Base-by-base conservation (phyloP, 2,113 vertebrate species). In the Stercorarius parasiticus region DNA sequence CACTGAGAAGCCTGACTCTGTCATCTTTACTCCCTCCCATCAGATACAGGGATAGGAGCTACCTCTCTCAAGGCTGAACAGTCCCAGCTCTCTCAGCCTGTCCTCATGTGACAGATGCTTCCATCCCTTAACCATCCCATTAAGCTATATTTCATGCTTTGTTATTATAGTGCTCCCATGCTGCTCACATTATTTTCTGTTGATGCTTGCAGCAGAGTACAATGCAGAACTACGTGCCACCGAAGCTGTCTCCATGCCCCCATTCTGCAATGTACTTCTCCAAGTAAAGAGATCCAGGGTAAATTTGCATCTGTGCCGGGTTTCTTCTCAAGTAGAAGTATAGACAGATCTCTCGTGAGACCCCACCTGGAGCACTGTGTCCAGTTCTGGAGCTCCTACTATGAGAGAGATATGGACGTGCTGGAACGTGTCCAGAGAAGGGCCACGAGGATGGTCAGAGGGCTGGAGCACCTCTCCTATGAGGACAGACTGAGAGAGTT, bases 61-160 rank as follows among this genome's bases (percentile, higher is more conserved):
- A 2, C 20, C 36, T 70, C 47, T 47, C 34, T 29, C 40, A 9
- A 22, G 26, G 26, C 47, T 49, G 26, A 50, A 15, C 27, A 32
- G 32, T 19, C 42, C 13, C 62, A 47, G 61, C 45, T 86, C n/a
- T 32, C 47, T 27, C 27, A 9, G 36, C 20, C 62, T 49, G 27
- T 11, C 34, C 58, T 67, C 13, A 0, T 5, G 3, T 3, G 23
- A 13, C 67, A 40, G 36, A 6, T 9, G 6, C 6, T 47, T 15
- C 77, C 30, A 3, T 43, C 56, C 61, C 61, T 15, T 21, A 30
- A 5, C 8, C 40, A 9, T 14, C 29, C 83, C 25, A 5, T 13
- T 26, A 7, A 42, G 61, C 26, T 5, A 0, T 38, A 4, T 11
- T 10, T 34, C 30, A 4, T 79, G 59, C 47, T 59, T 0, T 27